Conservation (phyloP, 2,113 vertebrate species). For the Calyptomena viridis region DNA sequence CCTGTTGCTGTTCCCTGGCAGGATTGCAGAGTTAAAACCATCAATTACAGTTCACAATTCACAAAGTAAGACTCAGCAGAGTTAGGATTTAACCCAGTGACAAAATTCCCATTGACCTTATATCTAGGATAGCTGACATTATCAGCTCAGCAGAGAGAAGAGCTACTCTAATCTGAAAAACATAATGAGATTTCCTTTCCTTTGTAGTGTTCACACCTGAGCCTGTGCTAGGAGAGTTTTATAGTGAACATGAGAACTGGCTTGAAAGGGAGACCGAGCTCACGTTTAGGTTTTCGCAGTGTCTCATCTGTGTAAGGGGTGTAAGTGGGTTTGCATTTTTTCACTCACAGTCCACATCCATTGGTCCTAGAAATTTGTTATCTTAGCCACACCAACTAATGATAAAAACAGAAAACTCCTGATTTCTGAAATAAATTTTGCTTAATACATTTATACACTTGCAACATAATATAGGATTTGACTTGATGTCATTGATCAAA, state of each 20-base stretch:
- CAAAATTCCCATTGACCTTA: neutral
- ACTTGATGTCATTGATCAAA: neutral
- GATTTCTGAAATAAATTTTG: neutral
- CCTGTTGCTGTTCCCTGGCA: neutral
- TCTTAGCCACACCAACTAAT: neutral
- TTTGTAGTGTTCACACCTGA: neutral
- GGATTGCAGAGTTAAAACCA: neutral
- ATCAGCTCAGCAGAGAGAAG: neutral
- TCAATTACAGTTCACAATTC: neutral
- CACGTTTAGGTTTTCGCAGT: neutral
- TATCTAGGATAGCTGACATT: accelerated
- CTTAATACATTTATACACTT: neutral
- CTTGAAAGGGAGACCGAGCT: neutral
- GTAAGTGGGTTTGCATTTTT: accelerated
- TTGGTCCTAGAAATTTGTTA: neutral
- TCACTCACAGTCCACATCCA: neutral
- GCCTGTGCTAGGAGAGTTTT: neutral
- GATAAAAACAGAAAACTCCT: neutral
- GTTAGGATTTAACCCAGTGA: neutral
- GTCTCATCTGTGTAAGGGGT: neutral
- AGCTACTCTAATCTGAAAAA: neutral
- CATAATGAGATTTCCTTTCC: neutral
- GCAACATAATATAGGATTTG: neutral
- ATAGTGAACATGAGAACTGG: neutral
- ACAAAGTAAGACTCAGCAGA: neutral